phyloP scores from a whole-genome alignment of 2,797 vertebrate genomes.

The Lepidocolaptes lacrymiger region DNA sequence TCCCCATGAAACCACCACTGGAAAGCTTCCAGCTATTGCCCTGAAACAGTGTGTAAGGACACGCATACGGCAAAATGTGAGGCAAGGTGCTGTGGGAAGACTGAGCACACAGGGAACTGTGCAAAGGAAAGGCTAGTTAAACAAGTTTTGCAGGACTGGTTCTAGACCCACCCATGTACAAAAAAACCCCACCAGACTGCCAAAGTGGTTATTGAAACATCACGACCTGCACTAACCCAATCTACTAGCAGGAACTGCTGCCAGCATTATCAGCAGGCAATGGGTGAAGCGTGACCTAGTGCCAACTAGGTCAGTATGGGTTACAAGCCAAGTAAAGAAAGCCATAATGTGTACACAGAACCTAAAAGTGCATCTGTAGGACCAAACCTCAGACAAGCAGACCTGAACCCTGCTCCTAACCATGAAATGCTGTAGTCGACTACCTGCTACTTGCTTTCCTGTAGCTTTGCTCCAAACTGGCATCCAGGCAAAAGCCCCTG shows the following conservation, averaged over 20 bases:
- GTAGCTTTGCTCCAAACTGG: not conserved
- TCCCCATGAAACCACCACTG: not conserved
- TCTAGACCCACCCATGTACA: not conserved
- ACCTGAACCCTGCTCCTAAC: not conserved
- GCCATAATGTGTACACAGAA: accelerated
- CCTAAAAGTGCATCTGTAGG: not conserved
- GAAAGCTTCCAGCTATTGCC: constrained; percentile 6
- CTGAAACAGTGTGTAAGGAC: not conserved
- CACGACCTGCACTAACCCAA: not conserved
- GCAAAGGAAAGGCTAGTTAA: not conserved
- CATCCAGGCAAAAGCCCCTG: not conserved
- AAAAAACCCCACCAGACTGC: not conserved
- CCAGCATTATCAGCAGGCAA: not conserved
- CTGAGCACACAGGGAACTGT: not conserved
- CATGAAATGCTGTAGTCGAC: not conserved
- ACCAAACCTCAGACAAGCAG: not conserved
- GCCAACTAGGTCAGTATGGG: not conserved
- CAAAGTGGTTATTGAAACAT: not conserved
- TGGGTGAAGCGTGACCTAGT: accelerated
- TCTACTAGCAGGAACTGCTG: not conserved
- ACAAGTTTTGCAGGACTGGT: constrained; percentile 37
- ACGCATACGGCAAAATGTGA: not conserved
- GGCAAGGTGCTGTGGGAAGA: constrained; percentile 39
- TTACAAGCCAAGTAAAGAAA: not conserved
- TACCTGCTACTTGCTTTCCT: not conserved